Base-by-base conservation (phyloP, 1,140 invertebrate genomes). In the Diplogasteroides magnus region DNA sequence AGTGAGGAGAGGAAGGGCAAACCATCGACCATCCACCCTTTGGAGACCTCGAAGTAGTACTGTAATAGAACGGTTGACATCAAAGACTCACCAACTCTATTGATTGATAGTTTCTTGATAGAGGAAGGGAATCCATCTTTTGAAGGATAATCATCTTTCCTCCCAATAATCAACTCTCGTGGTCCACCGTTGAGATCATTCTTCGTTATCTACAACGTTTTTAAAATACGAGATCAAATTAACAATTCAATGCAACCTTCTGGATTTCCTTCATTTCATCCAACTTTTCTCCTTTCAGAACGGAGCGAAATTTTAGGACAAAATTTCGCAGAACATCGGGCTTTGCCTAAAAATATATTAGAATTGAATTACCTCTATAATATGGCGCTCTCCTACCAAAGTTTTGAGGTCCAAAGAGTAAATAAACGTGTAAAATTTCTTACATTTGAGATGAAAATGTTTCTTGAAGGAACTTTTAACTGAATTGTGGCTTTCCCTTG, bases 21-120 rank as follows among this genome's bases (percentile, higher is more conserved):
- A 65, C 64, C 64, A 65, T n/a, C 37, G 31, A 2, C 31, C 31
- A 56, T 65, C 64, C n/a, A 65, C 14, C 25, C 64, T 14, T 31
- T 23, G 6, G 3, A 65, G 26, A 31, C 26, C 28, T 27, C 61
- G 27, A 31, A 25, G 11, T 31, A 28, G n/a, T n/a, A n/a, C n/a
- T n/a, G n/a, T n/a, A n/a, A n/a, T n/a, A n/a, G n/a, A n/a, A n/a
- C n/a, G n/a, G n/a, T n/a, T n/a, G n/a, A n/a, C n/a, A n/a, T n/a
- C n/a, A n/a, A n/a, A n/a, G n/a, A n/a, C n/a, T n/a, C n/a, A 11
- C 37, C 37, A 48, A 48, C 19, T 19, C 37, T 19, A 48, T 6
- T 11, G 6, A 48, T 6, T 11, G 37, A 48, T 11, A 48, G 37
- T 11, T 11, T 48, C 37, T 48, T 48, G 37, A 48, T 6, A 48